phyloP scores from a whole-genome alignment of 2,797 vertebrate species.

The Enteromius unitaeniatus region DNA sequence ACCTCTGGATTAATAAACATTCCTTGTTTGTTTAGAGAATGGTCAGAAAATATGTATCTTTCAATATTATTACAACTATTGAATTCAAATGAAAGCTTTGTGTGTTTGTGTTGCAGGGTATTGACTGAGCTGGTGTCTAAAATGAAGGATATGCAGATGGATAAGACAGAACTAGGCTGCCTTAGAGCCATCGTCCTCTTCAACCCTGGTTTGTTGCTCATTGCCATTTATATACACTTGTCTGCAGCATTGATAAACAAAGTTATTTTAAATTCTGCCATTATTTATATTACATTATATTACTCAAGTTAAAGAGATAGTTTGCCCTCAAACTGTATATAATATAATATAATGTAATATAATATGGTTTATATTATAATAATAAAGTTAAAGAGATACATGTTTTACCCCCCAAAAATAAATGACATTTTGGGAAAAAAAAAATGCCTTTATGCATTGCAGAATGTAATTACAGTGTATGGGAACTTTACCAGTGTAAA shows the following conservation, averaged over 20 bases:
- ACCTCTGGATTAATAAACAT: not conserved
- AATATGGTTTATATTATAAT: not conserved
- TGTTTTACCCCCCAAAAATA: not conserved
- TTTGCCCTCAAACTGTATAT: not conserved
- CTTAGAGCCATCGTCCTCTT: constrained; percentile 95
- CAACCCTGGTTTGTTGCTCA: constrained; percentile 85
- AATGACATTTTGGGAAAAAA: not conserved
- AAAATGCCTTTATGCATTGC: not conserved
- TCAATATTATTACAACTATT: not conserved
- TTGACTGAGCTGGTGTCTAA: constrained; percentile 96
- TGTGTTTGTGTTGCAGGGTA: constrained; percentile 77
- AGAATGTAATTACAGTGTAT: not conserved
- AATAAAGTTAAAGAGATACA: not conserved
- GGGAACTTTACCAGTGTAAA: not conserved
- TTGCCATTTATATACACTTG: constrained; percentile 32
- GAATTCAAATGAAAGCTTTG: not conserved
- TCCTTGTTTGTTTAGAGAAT: not conserved
- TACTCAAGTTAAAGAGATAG: not conserved
- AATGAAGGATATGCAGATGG: constrained; percentile 99
- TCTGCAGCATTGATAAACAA: not conserved
- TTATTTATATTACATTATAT: not conserved
- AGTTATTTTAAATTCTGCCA: not conserved
- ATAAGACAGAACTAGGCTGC: constrained; percentile 95
- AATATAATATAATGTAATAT: not conserved
- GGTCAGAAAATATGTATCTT: not conserved